Evolutionary conservation across 2,113 vertebrate species (phyloP), one percentile per base, ranked within the genome.

Genomic region (Festucalex cinctus): DNA sequence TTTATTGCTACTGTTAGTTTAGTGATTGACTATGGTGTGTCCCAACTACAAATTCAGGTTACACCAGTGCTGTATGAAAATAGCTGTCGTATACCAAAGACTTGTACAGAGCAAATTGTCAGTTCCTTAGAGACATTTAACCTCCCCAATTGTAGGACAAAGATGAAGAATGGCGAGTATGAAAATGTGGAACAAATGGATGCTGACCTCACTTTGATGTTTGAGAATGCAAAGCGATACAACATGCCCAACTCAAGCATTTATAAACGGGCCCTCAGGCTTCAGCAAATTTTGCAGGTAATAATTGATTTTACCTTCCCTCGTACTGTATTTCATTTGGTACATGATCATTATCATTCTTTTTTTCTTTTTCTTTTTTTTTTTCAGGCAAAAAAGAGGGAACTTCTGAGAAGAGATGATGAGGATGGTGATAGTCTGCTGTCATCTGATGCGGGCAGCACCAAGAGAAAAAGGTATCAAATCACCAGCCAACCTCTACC

Each of bases 141-240:
- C 17, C 8, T 26, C 39, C 48, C n/a, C 46, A 49, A 75, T 56
- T 75, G 63, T 83, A 99, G 97, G 87, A 92, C 92, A 66, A 99
- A 97, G 68, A 92, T 99, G 88, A 97, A 95, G 88, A 97, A 94
- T 75, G 93, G 95, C 16, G 95, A 98, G 72, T 99, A 97, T 74
- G 96, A 98, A 81, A 96, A 83, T 71, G 77, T 95, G 66, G 97
- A 98, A 69, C 95, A 97, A 84, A 88, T 99, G 83, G 97, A 99
- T 44, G 75, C 91, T 36, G 97, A 99, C 87, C 90, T 99, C 77
- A 95, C 88, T 74, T 70, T 95, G 77, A 97, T 99, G 96, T 96
- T 98, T 93, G 97, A 99, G 89, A 99, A 99, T 80, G 97, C 97
- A 65, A 99, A 98, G 74, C 96, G 94, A 62, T 99, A 98, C 88